phyloP scores from a whole-genome alignment of 2,888 invertebrate genomes.

The Drosophila bunnanda region DNA sequence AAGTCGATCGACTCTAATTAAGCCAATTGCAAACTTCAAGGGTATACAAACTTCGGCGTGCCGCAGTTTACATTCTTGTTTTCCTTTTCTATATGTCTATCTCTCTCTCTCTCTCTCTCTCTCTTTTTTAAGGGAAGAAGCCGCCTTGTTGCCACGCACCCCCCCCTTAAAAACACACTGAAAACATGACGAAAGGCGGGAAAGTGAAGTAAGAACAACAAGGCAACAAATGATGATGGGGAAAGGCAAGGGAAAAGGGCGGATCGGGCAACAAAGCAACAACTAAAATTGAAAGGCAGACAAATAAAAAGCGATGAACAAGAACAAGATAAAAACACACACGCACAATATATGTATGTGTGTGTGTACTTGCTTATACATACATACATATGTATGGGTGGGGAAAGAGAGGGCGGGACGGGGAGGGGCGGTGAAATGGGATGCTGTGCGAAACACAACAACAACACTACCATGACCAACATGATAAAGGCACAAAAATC shows the following conservation, averaged over 20 bases:
- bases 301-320: conserved; percentile 36
- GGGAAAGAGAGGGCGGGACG: no score
- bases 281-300: conserved; percentile 53
- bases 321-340: conserved; percentile 16
- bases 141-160: background rate
- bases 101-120: no score
- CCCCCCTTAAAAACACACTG: background rate
- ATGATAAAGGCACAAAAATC: conserved; percentile 72
- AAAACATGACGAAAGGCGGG: conserved; percentile 17
- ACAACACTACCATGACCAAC: conserved; percentile 28
- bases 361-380: no score
- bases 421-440: conserved; percentile 21
- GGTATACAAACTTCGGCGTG: background rate
- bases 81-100: no score
- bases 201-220: conserved; percentile 22
- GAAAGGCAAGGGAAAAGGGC: background rate
- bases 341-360: background rate
- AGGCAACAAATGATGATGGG: conserved; percentile 14
- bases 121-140: background rate
- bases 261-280: conserved; percentile 37
- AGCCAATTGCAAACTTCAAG: background rate
- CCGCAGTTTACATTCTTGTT: background rate
- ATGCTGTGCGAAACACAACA: conserved; percentile 54
- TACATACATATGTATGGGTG: background rate
- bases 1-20: no score